Conservation (phyloP, 2,797 vertebrate species). For the Luscinia megarhynchos region DNA sequence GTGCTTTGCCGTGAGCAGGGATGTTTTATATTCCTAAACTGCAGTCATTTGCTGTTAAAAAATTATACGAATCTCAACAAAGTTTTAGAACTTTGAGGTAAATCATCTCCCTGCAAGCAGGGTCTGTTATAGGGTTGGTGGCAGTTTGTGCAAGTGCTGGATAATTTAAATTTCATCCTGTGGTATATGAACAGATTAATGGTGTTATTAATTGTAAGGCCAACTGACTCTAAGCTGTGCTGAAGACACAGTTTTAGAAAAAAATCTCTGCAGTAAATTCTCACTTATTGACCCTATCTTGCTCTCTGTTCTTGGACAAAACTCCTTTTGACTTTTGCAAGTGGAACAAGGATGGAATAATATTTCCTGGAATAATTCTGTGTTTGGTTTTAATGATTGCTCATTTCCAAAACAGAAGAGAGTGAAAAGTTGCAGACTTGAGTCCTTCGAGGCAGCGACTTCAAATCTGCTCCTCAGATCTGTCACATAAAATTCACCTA, state of each 20-base stretch:
- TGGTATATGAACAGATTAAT: slow-evolving; percentile 17
- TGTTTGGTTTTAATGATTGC: slow-evolving; percentile 43
- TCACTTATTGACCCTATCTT: slow-evolving; percentile 15
- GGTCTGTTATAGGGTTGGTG: neutral
- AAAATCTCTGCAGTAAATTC: slow-evolving; percentile 42
- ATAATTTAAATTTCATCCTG: slow-evolving; percentile 40
- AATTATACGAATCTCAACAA: neutral
- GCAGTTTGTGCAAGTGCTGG: neutral
- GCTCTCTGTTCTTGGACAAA: slow-evolving; percentile 6
- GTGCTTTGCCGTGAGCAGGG: neutral
- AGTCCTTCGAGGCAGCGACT: neutral
- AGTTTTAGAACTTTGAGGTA: neutral
- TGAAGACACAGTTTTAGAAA: slow-evolving; percentile 29
- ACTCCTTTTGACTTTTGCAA: slow-evolving; percentile 49
- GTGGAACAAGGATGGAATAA: slow-evolving; percentile 45
- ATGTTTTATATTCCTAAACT: neutral
- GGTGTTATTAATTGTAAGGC: slow-evolving; percentile 35
- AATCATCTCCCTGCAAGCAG: neutral
- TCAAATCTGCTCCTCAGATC: neutral
- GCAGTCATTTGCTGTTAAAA: neutral
- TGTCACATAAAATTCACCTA: neutral
- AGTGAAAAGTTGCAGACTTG: neutral
- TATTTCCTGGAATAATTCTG: slow-evolving; percentile 52
- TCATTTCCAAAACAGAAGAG: slow-evolving; percentile 40
- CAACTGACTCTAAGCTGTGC: neutral